These are phyloP conservation scores for Sebastes hubbsi DNA, from an alignment of 2,797 vertebrate genomes.

Conservation along the genomic window DNA sequence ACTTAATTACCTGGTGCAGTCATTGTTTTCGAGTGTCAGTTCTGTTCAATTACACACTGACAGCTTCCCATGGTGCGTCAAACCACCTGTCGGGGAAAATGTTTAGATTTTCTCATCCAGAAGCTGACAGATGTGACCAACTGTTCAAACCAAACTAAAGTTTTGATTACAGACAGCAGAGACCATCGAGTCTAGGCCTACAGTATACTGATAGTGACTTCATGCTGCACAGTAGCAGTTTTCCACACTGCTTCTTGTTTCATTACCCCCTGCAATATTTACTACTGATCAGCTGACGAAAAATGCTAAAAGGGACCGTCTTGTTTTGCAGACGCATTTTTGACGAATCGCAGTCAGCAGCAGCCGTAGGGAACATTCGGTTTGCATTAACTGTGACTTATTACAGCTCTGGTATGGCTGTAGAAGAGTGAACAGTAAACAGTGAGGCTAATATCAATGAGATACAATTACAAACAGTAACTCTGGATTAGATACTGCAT, in stretches of 20 bases:
- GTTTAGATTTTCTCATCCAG: not conserved
- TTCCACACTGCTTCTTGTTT: not conserved
- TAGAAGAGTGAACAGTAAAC: not conserved
- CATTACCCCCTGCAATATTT: not conserved
- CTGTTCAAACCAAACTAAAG: not conserved
- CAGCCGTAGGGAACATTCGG: not conserved
- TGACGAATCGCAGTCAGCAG: not conserved
- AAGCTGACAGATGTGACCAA: not conserved
- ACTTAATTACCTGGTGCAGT: slow-evolving; percentile 4
- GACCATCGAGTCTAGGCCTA: not conserved
- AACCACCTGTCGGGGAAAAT: slow-evolving; percentile 5
- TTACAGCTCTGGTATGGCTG: not conserved
- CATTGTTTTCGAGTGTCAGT: slow-evolving; percentile 2
- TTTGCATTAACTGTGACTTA: not conserved
- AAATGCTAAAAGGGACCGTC: not conserved
- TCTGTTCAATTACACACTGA: slow-evolving; percentile 11
- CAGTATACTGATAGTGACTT: not conserved
- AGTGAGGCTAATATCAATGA: not conserved
- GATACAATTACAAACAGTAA: not conserved
- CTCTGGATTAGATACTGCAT: not conserved
- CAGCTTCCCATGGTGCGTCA: not conserved
- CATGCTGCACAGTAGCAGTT: not conserved
- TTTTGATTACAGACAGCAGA: not conserved
- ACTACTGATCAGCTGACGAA: not conserved
- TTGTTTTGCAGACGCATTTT: not conserved